Base-by-base conservation (phyloP, 2,113 vertebrate genomes). In the Salvelinus alpinus region DNA sequence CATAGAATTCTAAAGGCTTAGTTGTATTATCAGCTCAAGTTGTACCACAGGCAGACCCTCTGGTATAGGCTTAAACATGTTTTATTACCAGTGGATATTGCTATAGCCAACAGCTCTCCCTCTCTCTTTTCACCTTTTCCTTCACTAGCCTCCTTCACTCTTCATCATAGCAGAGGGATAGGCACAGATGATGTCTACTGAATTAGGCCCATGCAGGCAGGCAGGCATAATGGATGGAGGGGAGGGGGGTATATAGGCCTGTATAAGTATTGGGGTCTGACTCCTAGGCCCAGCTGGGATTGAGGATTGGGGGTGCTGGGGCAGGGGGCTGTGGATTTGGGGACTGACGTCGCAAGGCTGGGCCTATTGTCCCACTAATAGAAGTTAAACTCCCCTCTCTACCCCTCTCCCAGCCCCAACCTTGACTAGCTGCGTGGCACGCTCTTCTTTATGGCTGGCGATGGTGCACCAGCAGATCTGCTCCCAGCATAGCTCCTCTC, bases 311-410 rank as follows among this genome's bases (percentile, higher is more conserved):
- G 68, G 68, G 68, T n/a, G 38, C 31, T 38, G 64, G 64, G 22
- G 64, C 20, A 11, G 24, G 64, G 64, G 64, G 22, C n/a, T 47
- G 44, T 47, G 68, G 38, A 70, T 22, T 47, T 47, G 44, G 22
- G 24, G 44, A 22, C 34, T 20, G 24, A n/a, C n/a, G 38, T 27
- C 20, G 9, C n/a, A 31, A 16, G 73, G 12, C 47, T 74, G 59
- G n/a, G 25, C 71, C 74, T 68, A 85, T 87, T 87, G 86, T 87
- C 73, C 70, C 68, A 60, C 71, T 87, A 87, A 87, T 85, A 82
- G 86, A 78, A 87, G 84, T 87, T 85, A 87, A 83, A 84, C 81
- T 87, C 84, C 64, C 25, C 79, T 81, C 44, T 18, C 67, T 44
- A n/a, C 29, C 67, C 31, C 67, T 31, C 31, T n/a, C 67, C 67